Conservation (phyloP, 1,140 invertebrate species). For the Rhagoletis pomonella region DNA sequence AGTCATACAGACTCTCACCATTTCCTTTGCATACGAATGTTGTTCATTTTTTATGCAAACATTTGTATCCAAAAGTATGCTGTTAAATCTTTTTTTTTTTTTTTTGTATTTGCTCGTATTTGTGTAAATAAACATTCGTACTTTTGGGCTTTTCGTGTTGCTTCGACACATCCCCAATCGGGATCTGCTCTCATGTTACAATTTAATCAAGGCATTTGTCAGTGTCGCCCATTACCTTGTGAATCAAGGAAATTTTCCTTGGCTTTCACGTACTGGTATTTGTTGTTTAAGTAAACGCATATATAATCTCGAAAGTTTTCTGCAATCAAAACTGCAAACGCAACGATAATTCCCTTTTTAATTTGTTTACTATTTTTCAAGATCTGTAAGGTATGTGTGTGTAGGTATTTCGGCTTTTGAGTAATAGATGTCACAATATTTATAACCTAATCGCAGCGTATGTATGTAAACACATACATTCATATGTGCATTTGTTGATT, state of each 20-base stretch:
- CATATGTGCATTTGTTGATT: no score
- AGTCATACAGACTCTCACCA: constrained; percentile 19
- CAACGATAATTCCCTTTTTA: no score
- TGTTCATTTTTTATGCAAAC: constrained; percentile 53
- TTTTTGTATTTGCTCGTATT: background rate
- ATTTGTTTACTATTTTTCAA: no score
- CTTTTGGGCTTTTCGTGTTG: background rate
- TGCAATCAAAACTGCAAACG: no score
- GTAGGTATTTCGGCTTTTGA: no score
- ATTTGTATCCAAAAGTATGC: constrained; percentile 27
- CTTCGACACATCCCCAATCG: background rate
- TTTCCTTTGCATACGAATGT: constrained; percentile 3
- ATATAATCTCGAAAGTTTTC: no score
- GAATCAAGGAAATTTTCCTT: background rate
- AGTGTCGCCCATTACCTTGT: background rate
- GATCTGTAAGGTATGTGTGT: no score
- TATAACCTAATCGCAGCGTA: no score
- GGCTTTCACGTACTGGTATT: background rate
- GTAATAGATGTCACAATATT: no score
- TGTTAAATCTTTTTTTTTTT: constrained; percentile 42
- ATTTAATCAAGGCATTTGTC: constrained; percentile 33
- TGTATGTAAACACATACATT: no score
- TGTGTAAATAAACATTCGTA: constrained; percentile 3
- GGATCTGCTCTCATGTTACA: background rate
- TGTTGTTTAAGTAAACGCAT: no score